Evolutionary conservation across 2,797 vertebrate genomes (phyloP), one percentile per base, ranked within the genome.

Genomic region (Erethizon dorsatum): DNA sequence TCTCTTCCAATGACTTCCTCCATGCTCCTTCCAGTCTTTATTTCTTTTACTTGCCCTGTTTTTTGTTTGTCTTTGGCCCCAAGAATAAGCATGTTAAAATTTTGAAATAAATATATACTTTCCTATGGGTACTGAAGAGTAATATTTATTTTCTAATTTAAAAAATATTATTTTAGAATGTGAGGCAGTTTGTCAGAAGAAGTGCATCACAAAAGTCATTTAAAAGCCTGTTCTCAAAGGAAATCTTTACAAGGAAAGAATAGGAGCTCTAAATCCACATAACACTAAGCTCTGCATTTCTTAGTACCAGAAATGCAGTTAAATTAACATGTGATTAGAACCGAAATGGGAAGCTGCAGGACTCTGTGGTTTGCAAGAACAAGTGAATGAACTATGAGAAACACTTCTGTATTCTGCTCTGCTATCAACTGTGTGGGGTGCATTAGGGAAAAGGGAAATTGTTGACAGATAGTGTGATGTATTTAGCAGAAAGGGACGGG

Each of bases 251-350:
- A 90, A 91, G 47, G 54, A 88, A 90, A 41, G 47, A 12, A 13
- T 61, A 54, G 45, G 80, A 63, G 22, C 52, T 79, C 12, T 79
- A 89, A 94, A 73, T 56, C 63, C 82, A 78, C 28, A 17, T 33
- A 87, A 17, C 57, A 41, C 4, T 79, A 87, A 93, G 65, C 24
- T 71, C 15, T 52, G 2, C n/a, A 75, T 91, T 89, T 95, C 56
- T 95, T 73, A 45, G 85, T 77, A 67, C 37, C 50, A 84, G 71
- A 94, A 92, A 84, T 90, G 75, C 95, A 95, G 90, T 83, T 95
- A 47, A 93, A 26, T 67, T 71, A 54, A 75, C 47, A 28, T 41
- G 87, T 93, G 61, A 50, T 75, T 84, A 82, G 71, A 90, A 54
- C 22, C 96, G 90, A 96, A 93, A 63, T 79, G 37, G 61, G 77